phyloP scores from a whole-genome alignment of 2,797 vertebrate genomes.

The Falco berigora region DNA sequence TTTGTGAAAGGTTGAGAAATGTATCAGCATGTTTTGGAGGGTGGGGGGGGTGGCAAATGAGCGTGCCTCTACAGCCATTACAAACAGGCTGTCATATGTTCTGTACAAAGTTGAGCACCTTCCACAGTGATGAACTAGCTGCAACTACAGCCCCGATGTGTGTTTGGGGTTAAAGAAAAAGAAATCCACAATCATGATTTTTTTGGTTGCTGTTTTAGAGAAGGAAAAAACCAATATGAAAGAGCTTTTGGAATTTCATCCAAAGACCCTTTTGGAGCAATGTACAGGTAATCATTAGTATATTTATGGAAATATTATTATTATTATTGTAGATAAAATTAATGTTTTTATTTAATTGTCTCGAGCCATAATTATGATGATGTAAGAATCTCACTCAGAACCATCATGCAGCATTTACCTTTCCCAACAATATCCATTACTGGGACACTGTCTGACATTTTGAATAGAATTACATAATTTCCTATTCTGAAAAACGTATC shows the following conservation, averaged over 20 bases:
- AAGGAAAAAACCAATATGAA: slow-evolving; percentile 85
- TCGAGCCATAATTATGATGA: not conserved
- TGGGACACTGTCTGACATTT: not conserved
- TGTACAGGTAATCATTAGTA: slow-evolving; percentile 82
- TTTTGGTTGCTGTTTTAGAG: slow-evolving; percentile 66
- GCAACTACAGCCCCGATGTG: not conserved
- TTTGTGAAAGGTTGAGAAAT: not conserved
- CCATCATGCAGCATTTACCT: not conserved
- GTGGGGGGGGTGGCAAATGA: not conserved
- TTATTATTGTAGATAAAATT: not conserved
- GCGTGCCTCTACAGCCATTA: not conserved
- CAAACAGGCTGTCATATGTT: not conserved
- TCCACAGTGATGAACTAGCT: not conserved
- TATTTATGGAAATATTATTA: not conserved
- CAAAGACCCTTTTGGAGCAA: slow-evolving; percentile 80
- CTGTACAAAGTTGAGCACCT: not conserved
- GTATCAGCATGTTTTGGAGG: not conserved
- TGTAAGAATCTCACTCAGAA: not conserved
- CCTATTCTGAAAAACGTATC: not conserved
- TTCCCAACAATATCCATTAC: not conserved
- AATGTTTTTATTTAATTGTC: not conserved
- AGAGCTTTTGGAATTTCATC: slow-evolving; percentile 80
- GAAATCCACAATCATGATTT: not conserved
- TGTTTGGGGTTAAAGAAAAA: not conserved
- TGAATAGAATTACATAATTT: not conserved